These are phyloP conservation scores for Pyrrhia umbra DNA, from an alignment of 2,888 invertebrate species.

Conservation along the genomic window DNA sequence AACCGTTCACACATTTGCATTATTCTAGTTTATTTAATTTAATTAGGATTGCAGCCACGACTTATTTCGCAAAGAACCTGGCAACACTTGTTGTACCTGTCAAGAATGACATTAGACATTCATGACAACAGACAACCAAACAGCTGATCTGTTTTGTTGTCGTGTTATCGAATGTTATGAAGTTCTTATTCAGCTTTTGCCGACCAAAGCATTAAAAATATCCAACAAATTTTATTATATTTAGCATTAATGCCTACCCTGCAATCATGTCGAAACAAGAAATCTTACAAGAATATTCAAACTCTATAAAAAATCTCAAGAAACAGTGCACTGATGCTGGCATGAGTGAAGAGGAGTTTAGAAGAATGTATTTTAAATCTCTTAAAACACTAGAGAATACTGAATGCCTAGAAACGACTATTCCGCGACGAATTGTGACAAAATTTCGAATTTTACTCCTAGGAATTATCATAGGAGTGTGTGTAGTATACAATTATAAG, in stretches of 20 bases:
- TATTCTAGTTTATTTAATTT: too few relatives aligned
- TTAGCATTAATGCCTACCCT: constrained; percentile 3
- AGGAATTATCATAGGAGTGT: constrained; percentile 63
- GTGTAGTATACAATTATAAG: constrained; percentile 89
- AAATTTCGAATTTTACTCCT: constrained; percentile 59
- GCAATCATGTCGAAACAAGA: constrained; percentile 68
- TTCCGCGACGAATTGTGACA: constrained; percentile 17
- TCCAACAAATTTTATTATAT: background rate
- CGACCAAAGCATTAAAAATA: background rate
- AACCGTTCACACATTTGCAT: too few relatives aligned
- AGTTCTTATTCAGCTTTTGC: background rate
- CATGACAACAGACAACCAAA: constrained; percentile 4
- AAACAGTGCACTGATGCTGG: constrained; percentile 90
- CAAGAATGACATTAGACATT: background rate
- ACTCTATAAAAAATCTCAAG: constrained; percentile 90
- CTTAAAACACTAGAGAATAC: constrained; percentile 79
- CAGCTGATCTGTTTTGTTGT: constrained; percentile 26
- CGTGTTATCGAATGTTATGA: constrained; percentile 6
- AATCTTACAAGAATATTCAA: constrained; percentile 81
- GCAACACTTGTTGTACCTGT: background rate
- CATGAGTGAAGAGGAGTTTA: constrained; percentile 91
- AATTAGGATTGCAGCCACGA: background rate
- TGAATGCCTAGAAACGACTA: constrained; percentile 17
- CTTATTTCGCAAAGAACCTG: background rate
- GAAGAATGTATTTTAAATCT: constrained; percentile 88